A percentile compares a stretch with the other conserved stretches of the same genome.
phyloP scores from a whole-genome alignment of 2,888 invertebrate species.

The Polyommatus iphigenia region DNA sequence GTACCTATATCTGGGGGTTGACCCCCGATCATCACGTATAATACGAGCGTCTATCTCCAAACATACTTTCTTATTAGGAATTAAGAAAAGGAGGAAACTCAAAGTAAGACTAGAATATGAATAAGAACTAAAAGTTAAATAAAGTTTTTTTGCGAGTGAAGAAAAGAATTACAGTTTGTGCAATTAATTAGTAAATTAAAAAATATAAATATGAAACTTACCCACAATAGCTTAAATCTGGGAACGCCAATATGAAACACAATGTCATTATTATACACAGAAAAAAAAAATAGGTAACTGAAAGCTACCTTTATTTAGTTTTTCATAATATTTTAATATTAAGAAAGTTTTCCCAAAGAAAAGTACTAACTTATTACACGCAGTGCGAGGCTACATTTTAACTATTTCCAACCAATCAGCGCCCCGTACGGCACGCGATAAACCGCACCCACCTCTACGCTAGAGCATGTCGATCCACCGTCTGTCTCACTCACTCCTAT shows the following conservation, averaged over 20 bases:
- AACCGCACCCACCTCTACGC: constrained; percentile 69
- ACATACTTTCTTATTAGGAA: background rate
- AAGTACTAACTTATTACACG: constrained; percentile 62
- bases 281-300: background rate
- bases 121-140: too few species aligned
- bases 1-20: too few species aligned
- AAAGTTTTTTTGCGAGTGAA: too few species aligned
- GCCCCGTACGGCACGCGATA: constrained; percentile 55
- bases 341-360: constrained; percentile 66
- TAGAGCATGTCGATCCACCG: constrained; percentile 53
- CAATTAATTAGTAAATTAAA: too few species aligned
- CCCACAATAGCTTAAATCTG: too few species aligned
- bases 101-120: too few species aligned
- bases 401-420: constrained; percentile 61
- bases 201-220: too few species aligned
- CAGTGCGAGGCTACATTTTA: constrained; percentile 64
- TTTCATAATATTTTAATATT: constrained; percentile 33
- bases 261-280: background rate
- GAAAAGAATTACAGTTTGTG: too few species aligned
- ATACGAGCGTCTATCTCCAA: too few species aligned
- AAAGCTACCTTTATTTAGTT: background rate
- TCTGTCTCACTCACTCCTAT: constrained; percentile 58
- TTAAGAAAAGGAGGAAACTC: too few species aligned
- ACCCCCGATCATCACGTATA: too few species aligned
- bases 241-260: background rate